Base-by-base conservation (phyloP, 2,888 invertebrate genomes). In the Dioctria linearis region DNA sequence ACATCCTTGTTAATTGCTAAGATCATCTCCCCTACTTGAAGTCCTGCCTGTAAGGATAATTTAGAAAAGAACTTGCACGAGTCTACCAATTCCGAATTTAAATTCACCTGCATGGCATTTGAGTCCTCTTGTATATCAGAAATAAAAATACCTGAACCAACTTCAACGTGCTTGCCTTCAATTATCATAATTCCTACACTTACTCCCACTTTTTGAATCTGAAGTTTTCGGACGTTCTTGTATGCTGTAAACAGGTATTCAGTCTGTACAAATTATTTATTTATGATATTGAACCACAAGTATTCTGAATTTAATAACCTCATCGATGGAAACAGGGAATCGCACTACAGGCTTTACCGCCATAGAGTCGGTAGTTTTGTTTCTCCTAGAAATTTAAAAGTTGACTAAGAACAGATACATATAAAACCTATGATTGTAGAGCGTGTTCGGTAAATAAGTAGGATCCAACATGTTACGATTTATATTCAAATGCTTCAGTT, bases 21-120 rank as follows among this genome's bases (percentile, higher is more conserved):
- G 84, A 99, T 95, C 95, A 99, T 96, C 90, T 99, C 99, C 83
- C 99, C 99, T 80, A 98, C 98, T 90, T 95, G 95, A 67, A 99
- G 91, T 78, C 98, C 97, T 85, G 96, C 96, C 95, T 96, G 90
- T 3, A 90, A 91, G 25, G 13, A 42, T 39, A 9, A 25, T 4
- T 59, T 5, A 57, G n/a, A 54, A 61, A 13, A 61, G 37, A 5
- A 6, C 61, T 43, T 59, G 4, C 3, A 39, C 8, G 39, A 59
- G 5, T 9, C 42, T 63, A 49, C 5, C 37, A 46, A 63, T 51
- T 43, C 69, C 9, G n/a, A n/a, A n/a, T n/a, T n/a, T n/a, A 40
- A 8, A 57, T 25, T 40, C 89, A 95, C 96, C 93, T 93, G 92
- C 89, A 96, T 95, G 1, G 96, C 97, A 37, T 94, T 94, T 85